phyloP scores from a whole-genome alignment of 2,888 invertebrate species.

The Gibbula magus region DNA sequence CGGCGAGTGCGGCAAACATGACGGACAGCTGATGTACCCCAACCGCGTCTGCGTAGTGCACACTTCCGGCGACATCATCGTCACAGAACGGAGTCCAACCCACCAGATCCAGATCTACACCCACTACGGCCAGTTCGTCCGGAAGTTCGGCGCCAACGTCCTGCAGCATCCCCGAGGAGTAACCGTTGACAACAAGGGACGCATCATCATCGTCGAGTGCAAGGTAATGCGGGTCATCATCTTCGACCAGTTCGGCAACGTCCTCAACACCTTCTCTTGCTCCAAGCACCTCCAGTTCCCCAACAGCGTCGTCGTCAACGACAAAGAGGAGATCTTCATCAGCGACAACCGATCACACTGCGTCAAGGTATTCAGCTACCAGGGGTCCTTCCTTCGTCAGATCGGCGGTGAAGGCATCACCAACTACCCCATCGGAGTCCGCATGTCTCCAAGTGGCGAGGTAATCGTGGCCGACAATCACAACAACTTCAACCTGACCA shows the following conservation, averaged over 20 bases:
- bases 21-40: slow-evolving; percentile 97
- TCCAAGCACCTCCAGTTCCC: slow-evolving; percentile 97
- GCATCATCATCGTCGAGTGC: slow-evolving; percentile 99
- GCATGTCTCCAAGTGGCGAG: slow-evolving; percentile 96
- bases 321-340: slow-evolving; percentile 99
- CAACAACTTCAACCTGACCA: slow-evolving; percentile 99
- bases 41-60: slow-evolving; percentile 98
- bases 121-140: slow-evolving; percentile 98
- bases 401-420: slow-evolving; percentile 99
- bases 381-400: slow-evolving; percentile 91
- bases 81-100: slow-evolving; percentile 96
- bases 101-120: slow-evolving; percentile 98
- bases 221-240: slow-evolving; percentile 97
- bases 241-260: slow-evolving; percentile 92
- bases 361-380: slow-evolving; percentile 97
- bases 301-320: slow-evolving; percentile 99
- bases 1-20: slow-evolving; percentile 96
- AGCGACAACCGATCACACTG: slow-evolving; percentile 99
- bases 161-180: slow-evolving; percentile 99
- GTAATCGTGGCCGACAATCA: slow-evolving; percentile 99
- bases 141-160: slow-evolving; percentile 99
- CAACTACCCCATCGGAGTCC: slow-evolving; percentile 99
- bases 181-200: slow-evolving; percentile 97
- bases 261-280: slow-evolving; percentile 62
- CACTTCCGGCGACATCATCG: slow-evolving; percentile 98